Evolutionary conservation across 2,888 invertebrate genomes (phyloP).

Genomic region (Dicyrtomina minuta): DNA sequence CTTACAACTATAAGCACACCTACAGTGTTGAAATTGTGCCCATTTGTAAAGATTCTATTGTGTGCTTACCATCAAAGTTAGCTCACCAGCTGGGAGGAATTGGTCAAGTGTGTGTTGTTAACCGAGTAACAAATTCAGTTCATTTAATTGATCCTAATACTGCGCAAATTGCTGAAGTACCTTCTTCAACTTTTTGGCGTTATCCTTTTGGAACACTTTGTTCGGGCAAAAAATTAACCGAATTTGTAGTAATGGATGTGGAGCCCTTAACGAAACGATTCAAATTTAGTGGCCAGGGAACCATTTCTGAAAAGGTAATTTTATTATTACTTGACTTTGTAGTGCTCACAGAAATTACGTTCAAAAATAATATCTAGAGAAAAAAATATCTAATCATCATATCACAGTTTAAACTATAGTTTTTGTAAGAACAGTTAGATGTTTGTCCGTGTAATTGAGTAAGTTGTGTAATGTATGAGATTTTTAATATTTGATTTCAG

Average conservation of each 20-base stretch:
- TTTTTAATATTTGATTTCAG: slow-evolving; percentile 55
- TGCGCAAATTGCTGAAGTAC: slow-evolving; percentile 86
- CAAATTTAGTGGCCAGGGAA: slow-evolving; percentile 83
- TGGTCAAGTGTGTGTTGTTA: slow-evolving; percentile 81
- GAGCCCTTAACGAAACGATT: slow-evolving; percentile 76
- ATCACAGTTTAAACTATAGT: too few relatives aligned
- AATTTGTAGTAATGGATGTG: slow-evolving; percentile 93
- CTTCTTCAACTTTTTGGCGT: slow-evolving; percentile 78
- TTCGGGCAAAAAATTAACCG: slow-evolving; percentile 84
- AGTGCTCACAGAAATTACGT: neutral
- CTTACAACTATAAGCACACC: slow-evolving; percentile 94
- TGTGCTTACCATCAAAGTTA: slow-evolving; percentile 83
- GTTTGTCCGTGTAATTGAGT: too few relatives aligned
- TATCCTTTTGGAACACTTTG: slow-evolving; percentile 83
- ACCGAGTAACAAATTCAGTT: slow-evolving; percentile 83
- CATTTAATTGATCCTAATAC: slow-evolving; percentile 90
- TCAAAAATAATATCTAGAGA: neutral
- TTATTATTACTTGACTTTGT: too few relatives aligned
- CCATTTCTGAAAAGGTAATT: slow-evolving; percentile 58
- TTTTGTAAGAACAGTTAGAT: too few relatives aligned
- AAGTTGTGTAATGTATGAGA: too few relatives aligned
- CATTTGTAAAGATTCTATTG: slow-evolving; percentile 87
- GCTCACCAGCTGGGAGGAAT: slow-evolving; percentile 85
- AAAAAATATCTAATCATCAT: too few relatives aligned
- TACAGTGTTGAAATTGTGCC: slow-evolving; percentile 94